phyloP scores from a whole-genome alignment of 2,888 invertebrate genomes.

The Heliconius aoede region DNA sequence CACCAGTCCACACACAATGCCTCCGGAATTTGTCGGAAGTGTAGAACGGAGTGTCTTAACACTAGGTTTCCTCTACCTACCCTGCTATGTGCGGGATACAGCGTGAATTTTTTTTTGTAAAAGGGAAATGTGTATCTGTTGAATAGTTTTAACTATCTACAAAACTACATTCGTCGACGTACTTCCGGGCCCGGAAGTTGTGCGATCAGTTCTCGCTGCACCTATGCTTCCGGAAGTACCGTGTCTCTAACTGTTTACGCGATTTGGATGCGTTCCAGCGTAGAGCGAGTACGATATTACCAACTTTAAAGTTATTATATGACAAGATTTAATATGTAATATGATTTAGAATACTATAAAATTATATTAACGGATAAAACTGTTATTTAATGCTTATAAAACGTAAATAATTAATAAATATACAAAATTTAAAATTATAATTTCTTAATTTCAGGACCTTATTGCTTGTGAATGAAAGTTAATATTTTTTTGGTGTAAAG shows the following conservation, averaged over 20 bases:
- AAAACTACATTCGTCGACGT: constrained; percentile 13
- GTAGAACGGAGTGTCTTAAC: no score
- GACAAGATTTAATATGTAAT: neutral
- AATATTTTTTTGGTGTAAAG: no score
- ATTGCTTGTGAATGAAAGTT: no score
- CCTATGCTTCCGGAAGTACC: constrained; percentile 17
- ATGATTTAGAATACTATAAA: neutral
- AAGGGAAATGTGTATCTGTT: neutral
- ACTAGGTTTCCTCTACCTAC: no score
- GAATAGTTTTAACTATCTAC: neutral
- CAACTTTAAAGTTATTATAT: constrained; percentile 19
- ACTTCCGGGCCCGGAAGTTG: constrained; percentile 16
- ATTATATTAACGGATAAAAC: neutral
- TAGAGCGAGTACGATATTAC: constrained; percentile 1
- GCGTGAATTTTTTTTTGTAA: no score
- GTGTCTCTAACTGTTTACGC: constrained; percentile 28
- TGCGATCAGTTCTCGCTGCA: constrained; percentile 24
- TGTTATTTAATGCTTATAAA: neutral
- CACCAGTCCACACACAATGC: no score
- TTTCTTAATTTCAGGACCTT: no score
- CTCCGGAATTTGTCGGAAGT: no score
- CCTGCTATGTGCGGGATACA: no score
- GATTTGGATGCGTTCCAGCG: constrained; percentile 21
- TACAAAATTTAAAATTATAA: no score
- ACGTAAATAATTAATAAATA: neutral